These are phyloP conservation scores for Alouatta palliata DNA, from an alignment of 2,113 vertebrate species.

Conservation along the genomic window DNA sequence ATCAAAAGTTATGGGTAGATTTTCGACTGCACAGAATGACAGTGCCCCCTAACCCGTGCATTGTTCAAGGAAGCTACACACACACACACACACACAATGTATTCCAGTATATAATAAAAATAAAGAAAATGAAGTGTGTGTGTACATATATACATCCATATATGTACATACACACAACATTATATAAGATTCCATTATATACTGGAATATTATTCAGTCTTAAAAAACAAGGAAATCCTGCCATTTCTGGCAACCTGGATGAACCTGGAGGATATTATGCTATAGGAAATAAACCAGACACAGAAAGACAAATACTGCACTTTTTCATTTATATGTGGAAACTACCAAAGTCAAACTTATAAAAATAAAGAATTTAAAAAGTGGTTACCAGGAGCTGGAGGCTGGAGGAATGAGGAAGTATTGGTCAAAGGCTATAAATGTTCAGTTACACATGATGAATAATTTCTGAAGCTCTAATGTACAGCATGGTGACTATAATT, in stretches of 20 bases:
- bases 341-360: neutral
- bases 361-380: neutral
- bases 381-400: neutral
- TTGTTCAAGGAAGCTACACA: neutral
- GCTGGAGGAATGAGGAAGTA: neutral
- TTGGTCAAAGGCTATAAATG: neutral
- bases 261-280: neutral
- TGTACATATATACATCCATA: neutral
- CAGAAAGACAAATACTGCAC: neutral
- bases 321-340: neutral
- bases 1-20: neutral
- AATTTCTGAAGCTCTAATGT: neutral
- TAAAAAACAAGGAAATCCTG: neutral
- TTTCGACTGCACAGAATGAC: neutral
- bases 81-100: neutral
- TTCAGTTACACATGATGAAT: neutral
- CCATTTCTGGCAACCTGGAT: neutral
- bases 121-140: too few species aligned
- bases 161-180: neutral
- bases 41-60: neutral
- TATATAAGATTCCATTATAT: neutral
- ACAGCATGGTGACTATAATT: neutral
- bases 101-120: neutral
- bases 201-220: neutral
- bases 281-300: neutral